These are phyloP conservation scores for Enhydra lutris DNA, from an alignment of 2,113 vertebrate species.

Conservation along the genomic window DNA sequence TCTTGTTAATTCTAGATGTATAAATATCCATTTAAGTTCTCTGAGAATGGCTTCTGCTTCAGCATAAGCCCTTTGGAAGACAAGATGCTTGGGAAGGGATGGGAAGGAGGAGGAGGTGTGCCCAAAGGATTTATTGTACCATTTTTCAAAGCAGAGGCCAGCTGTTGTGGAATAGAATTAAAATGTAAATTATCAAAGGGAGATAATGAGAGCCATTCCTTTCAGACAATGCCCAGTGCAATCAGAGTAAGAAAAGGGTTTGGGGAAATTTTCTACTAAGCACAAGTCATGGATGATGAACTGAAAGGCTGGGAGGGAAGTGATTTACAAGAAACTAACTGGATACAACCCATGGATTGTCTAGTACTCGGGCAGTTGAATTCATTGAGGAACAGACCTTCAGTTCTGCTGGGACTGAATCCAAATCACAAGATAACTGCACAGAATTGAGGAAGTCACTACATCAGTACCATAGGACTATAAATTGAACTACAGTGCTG, in stretches of 20 bases:
- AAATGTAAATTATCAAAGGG: conserved; percentile 76
- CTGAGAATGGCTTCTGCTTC: not conserved
- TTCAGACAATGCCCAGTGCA: conserved; percentile 53
- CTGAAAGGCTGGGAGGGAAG: not conserved
- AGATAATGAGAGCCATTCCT: conserved; percentile 65
- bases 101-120: not conserved
- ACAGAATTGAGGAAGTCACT: not conserved
- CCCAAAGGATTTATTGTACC: conserved; percentile 64
- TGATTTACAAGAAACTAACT: conserved; percentile 22
- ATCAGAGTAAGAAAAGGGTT: conserved; percentile 35
- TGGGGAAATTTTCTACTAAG: conserved; percentile 33
- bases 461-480: not conserved
- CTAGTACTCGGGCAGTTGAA: conserved; percentile 11
- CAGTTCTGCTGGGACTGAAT: not conserved
- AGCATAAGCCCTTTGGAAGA: conserved; percentile 6
- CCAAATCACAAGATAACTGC: conserved; percentile 32
- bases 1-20: conserved; percentile 47
- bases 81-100: conserved; percentile 39
- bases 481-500: not conserved
- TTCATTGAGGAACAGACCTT: not conserved
- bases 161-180: conserved; percentile 75
- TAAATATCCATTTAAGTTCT: conserved; percentile 26
- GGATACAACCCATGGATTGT: conserved; percentile 39
- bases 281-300: conserved; percentile 16
- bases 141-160: conserved; percentile 59